A percentile compares a stretch with the other conserved stretches of the same genome.
Evolutionary conservation across 2,797 vertebrate species (phyloP).

Genomic region (Loriculus beryllinus): DNA sequence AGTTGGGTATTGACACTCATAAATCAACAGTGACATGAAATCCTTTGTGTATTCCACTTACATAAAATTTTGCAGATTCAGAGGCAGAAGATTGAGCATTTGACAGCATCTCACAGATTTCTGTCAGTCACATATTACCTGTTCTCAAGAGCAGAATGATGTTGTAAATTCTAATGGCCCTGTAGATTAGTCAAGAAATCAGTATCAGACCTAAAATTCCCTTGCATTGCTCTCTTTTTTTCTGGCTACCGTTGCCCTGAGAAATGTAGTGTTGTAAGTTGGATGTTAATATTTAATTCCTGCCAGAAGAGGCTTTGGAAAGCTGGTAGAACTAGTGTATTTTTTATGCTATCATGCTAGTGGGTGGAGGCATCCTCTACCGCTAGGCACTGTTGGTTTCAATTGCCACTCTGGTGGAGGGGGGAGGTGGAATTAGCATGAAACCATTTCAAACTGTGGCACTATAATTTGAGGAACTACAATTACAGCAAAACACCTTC

Average conservation of each 20-base stretch:
- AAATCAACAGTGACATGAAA: constrained; percentile 3
- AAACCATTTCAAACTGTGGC: constrained; percentile 1
- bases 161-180: not conserved
- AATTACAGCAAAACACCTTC: constrained; percentile 10
- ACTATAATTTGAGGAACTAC: not conserved
- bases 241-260: not conserved
- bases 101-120: not conserved
- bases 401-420: not conserved
- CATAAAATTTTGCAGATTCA: not conserved
- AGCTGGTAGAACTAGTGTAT: not conserved
- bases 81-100: not conserved
- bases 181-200: not conserved
- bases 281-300: not conserved
- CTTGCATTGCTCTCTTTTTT: not conserved
- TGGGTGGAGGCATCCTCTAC: not conserved
- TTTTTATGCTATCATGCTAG: not conserved
- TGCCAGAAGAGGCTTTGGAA: not conserved
- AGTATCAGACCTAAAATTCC: not conserved
- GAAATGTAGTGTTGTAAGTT: not conserved
- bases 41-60: not conserved
- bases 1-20: not conserved
- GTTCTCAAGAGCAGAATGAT: not conserved
- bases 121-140: not conserved
- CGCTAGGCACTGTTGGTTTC: not conserved
- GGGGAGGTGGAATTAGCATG: not conserved